A percentile compares a stretch with the other conserved stretches of the same genome.
Conservation (phyloP, 1,140 invertebrate species). For the Pseudomyrmex gracilis region DNA sequence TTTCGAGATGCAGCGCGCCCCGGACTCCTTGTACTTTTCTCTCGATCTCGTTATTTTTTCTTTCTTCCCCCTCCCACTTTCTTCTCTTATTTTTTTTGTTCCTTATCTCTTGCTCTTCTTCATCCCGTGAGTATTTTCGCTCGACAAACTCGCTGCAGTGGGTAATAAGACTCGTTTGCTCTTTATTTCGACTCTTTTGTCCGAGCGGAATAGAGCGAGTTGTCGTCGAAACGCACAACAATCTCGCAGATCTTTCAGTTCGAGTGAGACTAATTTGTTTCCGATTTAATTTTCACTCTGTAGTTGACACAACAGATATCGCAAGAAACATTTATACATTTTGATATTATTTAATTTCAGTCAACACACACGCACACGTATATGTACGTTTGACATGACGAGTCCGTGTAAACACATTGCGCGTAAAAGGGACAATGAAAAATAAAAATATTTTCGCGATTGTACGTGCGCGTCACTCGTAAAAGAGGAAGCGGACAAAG, state of each 20-base stretch:
- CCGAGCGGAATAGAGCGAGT: not conserved
- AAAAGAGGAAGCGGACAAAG: slow-evolving; percentile 29
- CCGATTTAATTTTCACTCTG: not conserved
- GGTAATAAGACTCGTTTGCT: slow-evolving; percentile 58
- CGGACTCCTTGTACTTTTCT: slow-evolving; percentile 36
- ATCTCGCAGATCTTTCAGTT: not conserved
- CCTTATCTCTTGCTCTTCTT: slow-evolving; percentile 1
- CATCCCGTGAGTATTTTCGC: slow-evolving; percentile 32
- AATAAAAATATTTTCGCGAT: slow-evolving; percentile 27
- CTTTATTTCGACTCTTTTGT: slow-evolving; percentile 33
- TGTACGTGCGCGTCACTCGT: not conserved
- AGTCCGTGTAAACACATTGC: not conserved
- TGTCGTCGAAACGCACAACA: not conserved
- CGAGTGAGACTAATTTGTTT: not conserved
- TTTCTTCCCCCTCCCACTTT: not conserved
- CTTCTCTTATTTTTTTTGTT: not conserved
- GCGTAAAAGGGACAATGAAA: not conserved
- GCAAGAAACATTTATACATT: not conserved
- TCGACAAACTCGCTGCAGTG: slow-evolving; percentile 33
- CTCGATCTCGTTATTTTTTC: slow-evolving; percentile 31
- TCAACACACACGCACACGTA: too few relatives aligned
- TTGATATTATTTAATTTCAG: not conserved
- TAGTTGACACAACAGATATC: not conserved
- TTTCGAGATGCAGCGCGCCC: slow-evolving; percentile 61
- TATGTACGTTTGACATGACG: not conserved